These are phyloP conservation scores for Coenonympha arcania DNA, from an alignment of 2,888 invertebrate species.

Conservation along the genomic window DNA sequence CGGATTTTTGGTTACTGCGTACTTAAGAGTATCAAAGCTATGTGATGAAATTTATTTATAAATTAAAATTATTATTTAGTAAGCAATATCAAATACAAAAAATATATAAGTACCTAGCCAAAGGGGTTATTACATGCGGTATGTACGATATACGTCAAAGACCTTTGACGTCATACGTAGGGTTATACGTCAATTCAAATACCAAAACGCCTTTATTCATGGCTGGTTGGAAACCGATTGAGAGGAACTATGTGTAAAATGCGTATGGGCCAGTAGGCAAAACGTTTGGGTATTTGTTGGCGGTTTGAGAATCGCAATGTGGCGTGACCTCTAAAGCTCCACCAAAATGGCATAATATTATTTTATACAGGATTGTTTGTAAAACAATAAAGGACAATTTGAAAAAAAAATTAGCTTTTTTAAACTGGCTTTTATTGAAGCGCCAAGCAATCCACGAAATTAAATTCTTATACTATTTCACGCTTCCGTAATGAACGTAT, in stretches of 20 bases:
- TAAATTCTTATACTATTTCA: too few relatives aligned
- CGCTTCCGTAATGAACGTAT: too few relatives aligned
- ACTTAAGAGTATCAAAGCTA: too few relatives aligned
- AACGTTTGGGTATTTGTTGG: constrained; percentile 20
- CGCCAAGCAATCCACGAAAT: too few relatives aligned
- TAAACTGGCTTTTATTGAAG: too few relatives aligned
- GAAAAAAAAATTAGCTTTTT: too few relatives aligned
- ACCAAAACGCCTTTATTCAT: constrained; percentile 23
- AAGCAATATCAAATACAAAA: too few relatives aligned
- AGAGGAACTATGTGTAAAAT: constrained; percentile 20
- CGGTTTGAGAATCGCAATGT: constrained; percentile 18
- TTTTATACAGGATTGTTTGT: neutral
- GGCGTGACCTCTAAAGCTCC: constrained; percentile 3
- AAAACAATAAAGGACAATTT: constrained; percentile 29
- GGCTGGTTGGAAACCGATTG: constrained; percentile 21
- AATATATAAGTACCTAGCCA: too few relatives aligned
- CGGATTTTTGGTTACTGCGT: too few relatives aligned
- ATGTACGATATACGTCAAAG: neutral
- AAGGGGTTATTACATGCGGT: neutral
- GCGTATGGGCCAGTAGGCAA: constrained; percentile 25
- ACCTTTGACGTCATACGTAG: constrained; percentile 19
- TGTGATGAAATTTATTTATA: too few relatives aligned
- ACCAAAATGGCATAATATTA: neutral
- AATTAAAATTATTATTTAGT: too few relatives aligned
- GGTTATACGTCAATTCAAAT: constrained; percentile 14